Percentiles rank a stretch among this genome's conserved stretches.
Conservation (phyloP, 2,888 invertebrate genomes). For the Himalopsyche kuldschensis region DNA sequence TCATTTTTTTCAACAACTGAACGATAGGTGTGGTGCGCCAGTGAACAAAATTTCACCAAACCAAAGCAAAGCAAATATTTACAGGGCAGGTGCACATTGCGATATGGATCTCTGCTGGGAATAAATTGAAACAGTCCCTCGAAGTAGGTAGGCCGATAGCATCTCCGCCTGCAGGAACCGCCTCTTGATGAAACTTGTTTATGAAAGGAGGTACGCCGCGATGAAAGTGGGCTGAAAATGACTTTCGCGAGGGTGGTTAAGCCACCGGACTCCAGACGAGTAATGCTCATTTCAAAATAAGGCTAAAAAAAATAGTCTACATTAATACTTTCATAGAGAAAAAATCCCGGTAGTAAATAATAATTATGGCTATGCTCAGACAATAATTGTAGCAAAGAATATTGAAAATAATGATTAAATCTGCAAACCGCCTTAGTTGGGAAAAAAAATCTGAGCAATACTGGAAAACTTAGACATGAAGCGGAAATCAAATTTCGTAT, state of each 20-base stretch:
- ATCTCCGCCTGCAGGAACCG: constrained; percentile 3
- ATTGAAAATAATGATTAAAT: too few species aligned
- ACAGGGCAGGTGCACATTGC: neutral
- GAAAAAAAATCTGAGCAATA: too few species aligned
- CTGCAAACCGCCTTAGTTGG: too few species aligned
- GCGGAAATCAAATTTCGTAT: too few species aligned
- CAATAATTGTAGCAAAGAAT: too few species aligned
- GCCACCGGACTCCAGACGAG: neutral
- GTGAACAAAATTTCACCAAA: neutral
- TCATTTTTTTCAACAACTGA: too few species aligned
- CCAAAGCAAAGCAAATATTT: constrained; percentile 15
- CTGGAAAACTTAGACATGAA: too few species aligned
- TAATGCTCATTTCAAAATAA: neutral
- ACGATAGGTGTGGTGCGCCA: neutral
- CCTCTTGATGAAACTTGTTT: constrained; percentile 23
- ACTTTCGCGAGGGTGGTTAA: neutral
- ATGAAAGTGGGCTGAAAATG: neutral
- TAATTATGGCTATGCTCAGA: too few species aligned
- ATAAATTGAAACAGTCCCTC: constrained; percentile 16
- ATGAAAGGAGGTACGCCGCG: neutral
- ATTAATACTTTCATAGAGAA: too few species aligned
- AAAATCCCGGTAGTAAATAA: too few species aligned
- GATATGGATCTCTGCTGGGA: constrained; percentile 9
- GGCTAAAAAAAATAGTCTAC: neutral
- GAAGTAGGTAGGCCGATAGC: neutral